These are phyloP conservation scores for Tachyglossus aculeatus DNA, from an alignment of 2,797 vertebrate species.

Conservation along the genomic window DNA sequence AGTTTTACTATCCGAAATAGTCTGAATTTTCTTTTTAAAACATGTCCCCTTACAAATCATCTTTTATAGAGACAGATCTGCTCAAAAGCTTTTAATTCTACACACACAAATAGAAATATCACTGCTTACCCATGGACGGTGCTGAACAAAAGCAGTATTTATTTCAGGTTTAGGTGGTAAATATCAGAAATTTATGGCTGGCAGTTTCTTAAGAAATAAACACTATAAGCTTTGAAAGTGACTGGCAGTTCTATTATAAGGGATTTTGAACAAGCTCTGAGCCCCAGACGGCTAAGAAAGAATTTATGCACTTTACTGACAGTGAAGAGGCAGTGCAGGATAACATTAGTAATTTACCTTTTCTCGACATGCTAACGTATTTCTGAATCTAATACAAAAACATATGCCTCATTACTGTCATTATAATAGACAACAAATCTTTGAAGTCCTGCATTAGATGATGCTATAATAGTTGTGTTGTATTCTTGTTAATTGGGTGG, in stretches of 20 bases:
- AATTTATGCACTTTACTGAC: conserved; percentile 39
- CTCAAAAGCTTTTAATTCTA: conserved; percentile 40
- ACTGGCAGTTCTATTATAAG: conserved; percentile 45
- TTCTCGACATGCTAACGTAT: neutral
- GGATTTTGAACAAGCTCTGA: conserved; percentile 40
- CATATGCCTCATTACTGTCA: conserved; percentile 12
- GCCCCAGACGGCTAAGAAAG: conserved; percentile 18
- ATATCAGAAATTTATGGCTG: conserved; percentile 47
- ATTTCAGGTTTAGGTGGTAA: conserved; percentile 28
- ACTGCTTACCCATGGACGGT: conserved; percentile 38
- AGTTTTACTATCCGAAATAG: conserved; percentile 43
- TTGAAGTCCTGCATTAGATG: conserved; percentile 18
- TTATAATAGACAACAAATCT: conserved; percentile 15
- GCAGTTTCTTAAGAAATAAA: conserved; percentile 47
- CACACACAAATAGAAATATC: conserved; percentile 39
- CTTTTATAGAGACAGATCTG: conserved; percentile 36
- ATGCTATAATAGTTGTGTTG: neutral
- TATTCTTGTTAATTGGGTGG: conserved; percentile 51
- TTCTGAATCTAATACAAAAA: neutral
- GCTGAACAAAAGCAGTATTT: conserved; percentile 34
- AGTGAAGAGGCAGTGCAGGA: neutral
- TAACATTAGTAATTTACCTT: conserved; percentile 18
- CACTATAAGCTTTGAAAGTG: conserved; percentile 10
- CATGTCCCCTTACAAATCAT: conserved; percentile 16
- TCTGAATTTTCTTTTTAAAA: conserved; percentile 32